Evolutionary conservation across 2,113 vertebrate species (phyloP), one percentile per base, ranked within the genome.

Genomic region (Halcyon senegalensis): DNA sequence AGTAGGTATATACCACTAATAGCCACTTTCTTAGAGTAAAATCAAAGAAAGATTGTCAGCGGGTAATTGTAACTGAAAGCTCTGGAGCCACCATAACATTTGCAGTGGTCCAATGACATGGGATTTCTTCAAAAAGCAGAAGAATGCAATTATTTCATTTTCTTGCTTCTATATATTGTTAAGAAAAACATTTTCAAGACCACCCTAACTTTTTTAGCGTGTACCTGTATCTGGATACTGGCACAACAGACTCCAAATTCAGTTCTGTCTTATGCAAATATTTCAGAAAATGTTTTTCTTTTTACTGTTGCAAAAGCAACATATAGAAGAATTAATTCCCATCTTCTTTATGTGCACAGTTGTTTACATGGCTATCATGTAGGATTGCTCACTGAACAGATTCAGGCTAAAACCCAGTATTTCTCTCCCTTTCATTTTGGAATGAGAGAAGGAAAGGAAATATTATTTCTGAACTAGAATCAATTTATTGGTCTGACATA

Each of bases 131-230:
- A 81, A 79, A 92, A 69, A 55, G 19, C 15, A 50, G 48, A 72
- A 78, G 6, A 69, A 75, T 9, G 9, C 3, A 58, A 66, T 84
- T 69, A 33, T 83, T 90, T 79, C 8, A 11, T 11, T 30, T 30
- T 11, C 12, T 48, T 72, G 55, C 25, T 51, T 81, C 66, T 44
- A 15, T 4, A 79, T 3, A 15, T 48, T 66, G 8, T 69, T 39
- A 72, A 25, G 55, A 78, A 7, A 73, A 88, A 58, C 27, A 35
- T 24, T 88, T 70, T 35, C 16, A 93, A 67, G 24, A 56, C 5
- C 16, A 41, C 4, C 0, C 0, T 37, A 58, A 73, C 24, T 64
- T 64, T 70, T 72, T 21, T 7, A 35, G 5, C 3, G 0, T 1
- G 0, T 28, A 16, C 7, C 21, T 24, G 5, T 44, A 17, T 21